These are phyloP conservation scores for Clarias magur DNA, from an alignment of 2,113 vertebrate species.

Conservation along the genomic window DNA sequence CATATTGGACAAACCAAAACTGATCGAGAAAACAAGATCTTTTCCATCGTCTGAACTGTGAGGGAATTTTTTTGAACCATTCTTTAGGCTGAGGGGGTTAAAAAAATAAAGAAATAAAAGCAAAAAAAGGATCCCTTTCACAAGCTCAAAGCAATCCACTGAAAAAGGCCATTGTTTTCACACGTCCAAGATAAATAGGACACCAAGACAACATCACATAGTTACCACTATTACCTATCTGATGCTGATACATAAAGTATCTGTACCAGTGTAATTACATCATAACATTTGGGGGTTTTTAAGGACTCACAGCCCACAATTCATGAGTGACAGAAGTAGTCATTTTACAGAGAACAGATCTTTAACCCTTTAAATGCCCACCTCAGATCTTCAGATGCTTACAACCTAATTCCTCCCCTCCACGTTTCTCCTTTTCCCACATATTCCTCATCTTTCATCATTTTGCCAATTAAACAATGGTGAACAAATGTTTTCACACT, in stretches of 20 bases:
- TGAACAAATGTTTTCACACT: background rate
- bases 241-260: background rate
- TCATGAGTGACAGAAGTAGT: background rate
- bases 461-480: background rate
- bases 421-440: background rate
- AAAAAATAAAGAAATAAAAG: constrained; percentile 13
- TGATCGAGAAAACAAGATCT: constrained; percentile 10
- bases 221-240: no score
- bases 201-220: constrained; percentile 17
- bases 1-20: constrained; percentile 52
- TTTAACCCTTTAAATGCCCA: constrained; percentile 14
- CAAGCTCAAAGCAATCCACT: constrained; percentile 39
- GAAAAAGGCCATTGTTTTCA: constrained; percentile 54
- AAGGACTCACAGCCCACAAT: background rate
- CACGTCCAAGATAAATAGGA: constrained; percentile 51
- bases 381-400: background rate
- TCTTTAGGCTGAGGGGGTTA: background rate
- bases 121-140: constrained; percentile 32
- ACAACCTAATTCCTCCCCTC: background rate
- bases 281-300: background rate
- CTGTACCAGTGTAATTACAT: background rate
- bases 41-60: background rate
- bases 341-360: background rate
- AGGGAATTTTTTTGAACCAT: background rate
- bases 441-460: background rate